A percentile compares a stretch with the other conserved stretches of the same genome.
Conservation (phyloP, 2,797 vertebrate species). For the Sciaenops ocellatus region DNA sequence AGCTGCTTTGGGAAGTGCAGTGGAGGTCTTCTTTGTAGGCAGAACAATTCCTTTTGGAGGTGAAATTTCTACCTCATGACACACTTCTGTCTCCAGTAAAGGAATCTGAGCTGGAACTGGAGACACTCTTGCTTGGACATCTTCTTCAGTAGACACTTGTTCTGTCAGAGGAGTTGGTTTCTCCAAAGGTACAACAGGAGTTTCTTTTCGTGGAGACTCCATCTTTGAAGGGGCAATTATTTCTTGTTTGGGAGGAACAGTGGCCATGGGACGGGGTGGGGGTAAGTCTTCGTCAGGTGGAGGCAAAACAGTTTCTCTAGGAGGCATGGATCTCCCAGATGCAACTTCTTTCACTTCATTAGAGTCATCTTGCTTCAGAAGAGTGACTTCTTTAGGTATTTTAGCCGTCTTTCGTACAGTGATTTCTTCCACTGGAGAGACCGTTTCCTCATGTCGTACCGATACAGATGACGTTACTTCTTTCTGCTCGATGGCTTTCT, state of each 20-base stretch:
- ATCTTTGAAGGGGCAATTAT: neutral
- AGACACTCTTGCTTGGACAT: neutral
- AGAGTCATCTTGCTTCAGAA: slow-evolving; percentile 13
- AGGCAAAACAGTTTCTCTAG: neutral
- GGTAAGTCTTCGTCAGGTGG: slow-evolving; percentile 26
- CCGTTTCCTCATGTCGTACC: neutral
- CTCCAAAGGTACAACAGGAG: neutral
- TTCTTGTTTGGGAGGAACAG: slow-evolving; percentile 54
- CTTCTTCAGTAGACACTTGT: slow-evolving; percentile 1
- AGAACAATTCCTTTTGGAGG: slow-evolving; percentile 13
- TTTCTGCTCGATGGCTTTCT: slow-evolving; percentile 6
- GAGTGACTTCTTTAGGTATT: slow-evolving; percentile 24
- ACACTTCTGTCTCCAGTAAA: neutral
- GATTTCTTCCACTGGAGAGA: slow-evolving; percentile 20
- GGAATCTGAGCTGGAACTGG: neutral
- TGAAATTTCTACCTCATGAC: slow-evolving; percentile 1
- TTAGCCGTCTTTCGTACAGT: slow-evolving; percentile 17
- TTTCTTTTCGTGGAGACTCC: neutral
- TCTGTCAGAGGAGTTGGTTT: neutral
- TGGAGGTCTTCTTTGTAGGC: neutral
- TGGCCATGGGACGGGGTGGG: neutral
- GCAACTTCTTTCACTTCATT: neutral
- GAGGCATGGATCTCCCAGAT: slow-evolving; percentile 69
- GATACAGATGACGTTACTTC: neutral
- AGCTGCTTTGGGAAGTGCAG: neutral